Conservation (phyloP, 2,113 vertebrate species). For the Strix uralensis region DNA sequence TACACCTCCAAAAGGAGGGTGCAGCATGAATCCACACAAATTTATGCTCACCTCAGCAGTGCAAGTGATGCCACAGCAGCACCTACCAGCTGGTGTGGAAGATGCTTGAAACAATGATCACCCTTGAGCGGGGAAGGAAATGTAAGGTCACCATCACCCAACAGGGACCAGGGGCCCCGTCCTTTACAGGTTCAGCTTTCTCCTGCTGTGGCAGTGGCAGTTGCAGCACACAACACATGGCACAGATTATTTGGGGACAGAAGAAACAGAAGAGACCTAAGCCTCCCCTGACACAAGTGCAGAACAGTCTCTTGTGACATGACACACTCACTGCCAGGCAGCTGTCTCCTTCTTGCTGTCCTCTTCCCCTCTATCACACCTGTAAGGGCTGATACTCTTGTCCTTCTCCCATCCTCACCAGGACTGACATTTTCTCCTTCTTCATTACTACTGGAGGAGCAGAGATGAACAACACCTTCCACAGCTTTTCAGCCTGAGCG, state of each 20-base stretch:
- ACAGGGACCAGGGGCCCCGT: rapidly evolving
- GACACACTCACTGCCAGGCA: not conserved
- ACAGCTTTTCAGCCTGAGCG: not conserved
- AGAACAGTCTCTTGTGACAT: not conserved
- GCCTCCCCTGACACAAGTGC: not conserved
- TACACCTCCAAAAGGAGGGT: not conserved
- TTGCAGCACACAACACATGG: not conserved
- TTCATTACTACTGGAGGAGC: not conserved
- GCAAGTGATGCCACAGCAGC: not conserved
- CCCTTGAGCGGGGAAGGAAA: not conserved
- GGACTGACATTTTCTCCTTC: not conserved
- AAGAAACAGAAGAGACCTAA: not conserved
- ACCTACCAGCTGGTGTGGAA: not conserved
- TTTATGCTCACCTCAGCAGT: not conserved
- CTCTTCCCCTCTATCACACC: not conserved
- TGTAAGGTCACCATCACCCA: rapidly evolving
- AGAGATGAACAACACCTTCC: not conserved
- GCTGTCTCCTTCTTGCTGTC: not conserved
- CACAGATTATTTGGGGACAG: not conserved
- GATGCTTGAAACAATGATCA: not conserved
- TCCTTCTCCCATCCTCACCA: not conserved
- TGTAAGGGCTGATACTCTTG: not conserved
- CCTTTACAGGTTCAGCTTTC: not conserved
- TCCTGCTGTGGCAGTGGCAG: not conserved
- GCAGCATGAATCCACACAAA: not conserved